phyloP scores from a whole-genome alignment of 2,113 vertebrate genomes.

The Oenanthe melanoleuca region DNA sequence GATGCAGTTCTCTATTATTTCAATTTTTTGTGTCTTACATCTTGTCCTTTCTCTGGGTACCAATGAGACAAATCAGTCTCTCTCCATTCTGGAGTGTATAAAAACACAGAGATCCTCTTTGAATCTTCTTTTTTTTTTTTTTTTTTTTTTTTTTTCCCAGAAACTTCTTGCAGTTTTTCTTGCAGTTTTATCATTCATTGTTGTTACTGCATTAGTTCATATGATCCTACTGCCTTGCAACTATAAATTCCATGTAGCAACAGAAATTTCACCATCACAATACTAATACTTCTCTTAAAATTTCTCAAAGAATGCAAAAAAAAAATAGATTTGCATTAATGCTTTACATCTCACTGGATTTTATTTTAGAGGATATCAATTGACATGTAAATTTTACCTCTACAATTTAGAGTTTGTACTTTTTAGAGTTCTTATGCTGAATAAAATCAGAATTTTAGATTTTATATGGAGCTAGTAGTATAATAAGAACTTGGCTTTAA shows the following conservation, averaged over 20 bases:
- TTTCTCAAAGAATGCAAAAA: neutral
- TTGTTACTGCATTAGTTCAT: neutral
- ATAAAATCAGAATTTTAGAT: neutral
- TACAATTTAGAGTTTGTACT: neutral
- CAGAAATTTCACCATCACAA: neutral
- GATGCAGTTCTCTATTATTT: neutral
- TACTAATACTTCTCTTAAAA: neutral
- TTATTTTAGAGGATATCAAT: neutral
- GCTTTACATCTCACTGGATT: neutral
- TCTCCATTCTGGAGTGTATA: neutral
- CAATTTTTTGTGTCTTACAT: neutral
- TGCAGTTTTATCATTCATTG: neutral
- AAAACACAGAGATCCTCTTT: neutral
- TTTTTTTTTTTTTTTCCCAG: no score
- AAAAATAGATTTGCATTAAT: neutral
- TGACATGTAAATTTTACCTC: neutral
- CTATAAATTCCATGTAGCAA: neutral
- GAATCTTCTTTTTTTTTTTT: neutral
- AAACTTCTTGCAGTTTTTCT: no score
- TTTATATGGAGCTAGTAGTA: neutral
- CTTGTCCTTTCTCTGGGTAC: neutral
- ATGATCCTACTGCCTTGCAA: neutral
- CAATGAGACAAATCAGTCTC: neutral
- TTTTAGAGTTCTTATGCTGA: neutral
- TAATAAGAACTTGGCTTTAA: neutral